These are phyloP conservation scores for Clarias gariepinus DNA, from an alignment of 2,113 vertebrate genomes.

Conservation along the genomic window DNA sequence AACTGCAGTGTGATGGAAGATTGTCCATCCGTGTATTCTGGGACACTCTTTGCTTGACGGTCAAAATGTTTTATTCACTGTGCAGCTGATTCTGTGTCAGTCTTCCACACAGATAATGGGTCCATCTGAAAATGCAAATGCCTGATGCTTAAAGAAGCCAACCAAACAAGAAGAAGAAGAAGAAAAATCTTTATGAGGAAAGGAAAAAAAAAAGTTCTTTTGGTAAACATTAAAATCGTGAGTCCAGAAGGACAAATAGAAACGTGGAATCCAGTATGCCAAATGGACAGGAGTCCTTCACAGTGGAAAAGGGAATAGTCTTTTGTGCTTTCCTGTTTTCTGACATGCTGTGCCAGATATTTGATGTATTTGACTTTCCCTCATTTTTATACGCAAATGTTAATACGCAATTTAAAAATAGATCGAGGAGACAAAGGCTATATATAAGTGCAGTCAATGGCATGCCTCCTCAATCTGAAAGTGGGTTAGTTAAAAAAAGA, in stretches of 20 bases:
- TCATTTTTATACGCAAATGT: background rate
- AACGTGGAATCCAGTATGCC: slow-evolving; percentile 45
- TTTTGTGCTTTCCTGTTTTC: slow-evolving; percentile 55
- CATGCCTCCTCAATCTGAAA: background rate
- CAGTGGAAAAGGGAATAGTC: slow-evolving; percentile 64
- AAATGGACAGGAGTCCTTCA: slow-evolving; percentile 68
- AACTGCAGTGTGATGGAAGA: slow-evolving; percentile 30
- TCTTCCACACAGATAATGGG: background rate
- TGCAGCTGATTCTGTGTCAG: slow-evolving; percentile 9
- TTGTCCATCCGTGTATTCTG: slow-evolving; percentile 5
- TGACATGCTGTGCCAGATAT: slow-evolving; percentile 25
- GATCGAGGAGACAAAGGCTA: background rate
- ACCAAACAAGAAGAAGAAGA: background rate
- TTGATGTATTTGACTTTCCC: slow-evolving; percentile 16
- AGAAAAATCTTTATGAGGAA: background rate
- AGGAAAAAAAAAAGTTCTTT: background rate
- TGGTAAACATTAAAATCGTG: slow-evolving; percentile 37
- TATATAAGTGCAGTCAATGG: slow-evolving; percentile 5
- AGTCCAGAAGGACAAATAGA: slow-evolving; percentile 29
- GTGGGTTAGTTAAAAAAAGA: background rate
- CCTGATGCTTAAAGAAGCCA: slow-evolving; percentile 1
- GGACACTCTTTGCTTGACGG: slow-evolving; percentile 2
- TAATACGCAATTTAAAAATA: slow-evolving; percentile 13
- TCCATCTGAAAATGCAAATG: slow-evolving; percentile 25
- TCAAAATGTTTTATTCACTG: slow-evolving; percentile 1